Evolutionary conservation across 53 echinoderm and acorn worm genomes (phyloP).

Genomic region (Henricia sp.): DNA sequence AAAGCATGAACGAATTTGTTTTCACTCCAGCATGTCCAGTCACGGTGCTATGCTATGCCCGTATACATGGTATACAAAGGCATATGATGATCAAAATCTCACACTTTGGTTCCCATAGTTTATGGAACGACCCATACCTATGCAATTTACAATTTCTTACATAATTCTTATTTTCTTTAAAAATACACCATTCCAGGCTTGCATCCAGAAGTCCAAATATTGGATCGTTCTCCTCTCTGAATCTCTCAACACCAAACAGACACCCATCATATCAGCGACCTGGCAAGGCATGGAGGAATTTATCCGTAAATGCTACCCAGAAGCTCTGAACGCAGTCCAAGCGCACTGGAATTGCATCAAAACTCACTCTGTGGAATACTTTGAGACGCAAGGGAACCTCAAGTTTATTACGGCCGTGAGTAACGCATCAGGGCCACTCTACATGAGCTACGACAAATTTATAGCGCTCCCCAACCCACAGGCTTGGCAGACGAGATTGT

Average conservation of each 20-base stretch:
- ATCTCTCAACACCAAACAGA: conserved; percentile 4
- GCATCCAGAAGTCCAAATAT: conserved; percentile 69
- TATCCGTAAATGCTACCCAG: conserved; percentile 75
- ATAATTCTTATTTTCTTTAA: background rate
- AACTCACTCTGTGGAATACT: conserved; percentile 69
- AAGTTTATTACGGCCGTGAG: conserved; percentile 83
- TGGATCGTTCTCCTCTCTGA: conserved; percentile 67
- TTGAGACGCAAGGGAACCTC: conserved; percentile 71
- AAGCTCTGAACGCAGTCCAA: conserved; percentile 60
- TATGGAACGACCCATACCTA: too few relatives aligned
- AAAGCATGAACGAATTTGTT: too few relatives aligned
- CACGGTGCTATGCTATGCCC: too few relatives aligned
- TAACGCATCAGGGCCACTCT: conserved; percentile 57
- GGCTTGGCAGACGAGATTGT: conserved; percentile 86
- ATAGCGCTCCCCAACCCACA: conserved; percentile 71
- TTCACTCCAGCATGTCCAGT: too few relatives aligned
- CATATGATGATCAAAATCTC: too few relatives aligned
- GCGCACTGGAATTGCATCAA: conserved; percentile 76
- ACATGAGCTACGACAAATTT: conserved; percentile 86
- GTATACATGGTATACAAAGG: too few relatives aligned
- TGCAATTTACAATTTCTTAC: background rate
- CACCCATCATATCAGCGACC: conserved; percentile 80
- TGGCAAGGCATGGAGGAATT: conserved; percentile 87
- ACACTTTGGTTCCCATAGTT: too few relatives aligned
- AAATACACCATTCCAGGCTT: conserved; percentile 48